Conservation (phyloP, 2,113 vertebrate genomes). For the Pyxicephalus adspersus region DNA sequence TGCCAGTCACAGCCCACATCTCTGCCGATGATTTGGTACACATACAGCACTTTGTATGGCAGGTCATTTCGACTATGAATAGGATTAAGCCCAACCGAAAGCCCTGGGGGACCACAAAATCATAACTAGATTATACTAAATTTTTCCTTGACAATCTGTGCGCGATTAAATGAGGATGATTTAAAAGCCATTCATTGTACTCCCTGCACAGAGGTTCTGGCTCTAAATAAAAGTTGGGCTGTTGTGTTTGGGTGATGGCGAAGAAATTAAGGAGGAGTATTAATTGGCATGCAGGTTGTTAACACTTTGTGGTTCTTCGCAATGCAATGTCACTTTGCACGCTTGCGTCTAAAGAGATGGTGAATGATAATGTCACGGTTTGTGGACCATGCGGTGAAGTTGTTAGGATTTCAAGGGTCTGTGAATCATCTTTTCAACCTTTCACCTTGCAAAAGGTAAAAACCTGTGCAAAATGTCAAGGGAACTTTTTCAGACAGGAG, state of each 20-base stretch:
- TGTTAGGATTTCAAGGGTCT: background rate
- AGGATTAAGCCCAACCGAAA: constrained; percentile 56
- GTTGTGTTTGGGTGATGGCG: constrained; percentile 41
- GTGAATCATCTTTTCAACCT: background rate
- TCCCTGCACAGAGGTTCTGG: constrained; percentile 6
- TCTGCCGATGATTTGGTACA: constrained; percentile 53
- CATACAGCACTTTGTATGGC: constrained; percentile 49
- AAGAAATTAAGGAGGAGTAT: constrained; percentile 34
- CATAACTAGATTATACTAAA: constrained; percentile 48
- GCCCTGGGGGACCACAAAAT: constrained; percentile 45
- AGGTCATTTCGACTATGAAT: constrained; percentile 57
- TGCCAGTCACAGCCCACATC: constrained; percentile 52
- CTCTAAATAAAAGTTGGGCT: constrained; percentile 51
- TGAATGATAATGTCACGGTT: background rate
- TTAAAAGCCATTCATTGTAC: constrained; percentile 49
- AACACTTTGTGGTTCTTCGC: background rate
- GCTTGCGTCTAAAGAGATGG: background rate
- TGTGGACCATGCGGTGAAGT: background rate
- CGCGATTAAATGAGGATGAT: constrained; percentile 53
- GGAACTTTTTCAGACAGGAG: background rate
- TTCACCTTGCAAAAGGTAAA: background rate
- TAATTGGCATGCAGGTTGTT: constrained; percentile 36
- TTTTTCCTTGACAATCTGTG: constrained; percentile 55
- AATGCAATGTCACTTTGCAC: background rate
- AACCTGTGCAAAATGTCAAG: background rate